These are phyloP conservation scores for Epicampocera succincta DNA, from an alignment of 2,888 invertebrate species.

Conservation along the genomic window DNA sequence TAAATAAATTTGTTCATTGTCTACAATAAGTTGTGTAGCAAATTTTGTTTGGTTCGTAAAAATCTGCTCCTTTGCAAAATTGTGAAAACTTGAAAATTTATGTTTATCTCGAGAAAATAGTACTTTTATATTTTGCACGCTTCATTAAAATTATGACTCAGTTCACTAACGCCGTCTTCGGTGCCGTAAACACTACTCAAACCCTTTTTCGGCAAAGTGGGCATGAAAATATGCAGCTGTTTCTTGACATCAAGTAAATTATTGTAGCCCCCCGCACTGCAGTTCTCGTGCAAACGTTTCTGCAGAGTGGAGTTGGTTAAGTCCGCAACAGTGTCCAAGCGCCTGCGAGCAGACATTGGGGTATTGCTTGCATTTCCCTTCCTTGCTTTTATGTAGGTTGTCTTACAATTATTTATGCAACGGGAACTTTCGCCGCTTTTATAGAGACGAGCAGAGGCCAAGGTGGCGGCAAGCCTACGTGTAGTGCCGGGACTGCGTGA, in stretches of 20 bases:
- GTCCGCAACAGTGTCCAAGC: conserved; percentile 55
- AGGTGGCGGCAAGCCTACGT: conserved; percentile 74
- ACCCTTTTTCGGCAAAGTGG: conserved; percentile 84
- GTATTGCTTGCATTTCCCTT: conserved; percentile 24
- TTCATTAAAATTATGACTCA: conserved; percentile 77
- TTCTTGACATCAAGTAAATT: conserved; percentile 82
- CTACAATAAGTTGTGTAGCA: too few species aligned
- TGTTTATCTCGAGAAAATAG: too few species aligned
- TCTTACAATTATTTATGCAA: conserved; percentile 13
- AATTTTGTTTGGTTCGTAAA: too few species aligned
- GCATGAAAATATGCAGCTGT: conserved; percentile 90
- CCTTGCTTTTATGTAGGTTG: conserved; percentile 18
- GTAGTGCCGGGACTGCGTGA: conserved; percentile 75
- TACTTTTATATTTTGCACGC: conserved; percentile 71
- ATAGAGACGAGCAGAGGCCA: conserved; percentile 78
- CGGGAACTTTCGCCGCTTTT: conserved; percentile 69
- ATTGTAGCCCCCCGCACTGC: conserved; percentile 25
- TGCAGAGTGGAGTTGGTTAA: conserved; percentile 59
- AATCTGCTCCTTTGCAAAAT: too few species aligned
- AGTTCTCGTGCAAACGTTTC: conserved; percentile 59
- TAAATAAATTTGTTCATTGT: too few species aligned
- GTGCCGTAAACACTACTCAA: conserved; percentile 49
- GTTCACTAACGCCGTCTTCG: conserved; percentile 74
- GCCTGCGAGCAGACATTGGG: conserved; percentile 46
- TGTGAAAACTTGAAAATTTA: too few species aligned